Conservation (phyloP, 2,888 invertebrate species). For the Aelia acuminata region DNA sequence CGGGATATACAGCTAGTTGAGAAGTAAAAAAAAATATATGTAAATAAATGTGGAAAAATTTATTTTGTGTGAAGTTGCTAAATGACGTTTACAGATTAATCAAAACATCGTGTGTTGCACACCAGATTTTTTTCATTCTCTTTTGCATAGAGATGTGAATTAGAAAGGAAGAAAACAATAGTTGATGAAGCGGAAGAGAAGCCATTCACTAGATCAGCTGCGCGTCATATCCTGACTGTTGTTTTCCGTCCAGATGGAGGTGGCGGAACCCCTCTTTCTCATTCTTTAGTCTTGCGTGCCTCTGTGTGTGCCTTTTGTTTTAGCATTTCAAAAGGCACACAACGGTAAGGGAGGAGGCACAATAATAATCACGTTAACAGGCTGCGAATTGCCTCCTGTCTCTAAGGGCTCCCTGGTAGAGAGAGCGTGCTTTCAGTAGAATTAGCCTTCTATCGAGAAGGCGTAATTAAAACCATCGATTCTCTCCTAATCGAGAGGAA, state of each 20-base stretch:
- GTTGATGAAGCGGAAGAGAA: neutral
- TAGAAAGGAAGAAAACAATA: neutral
- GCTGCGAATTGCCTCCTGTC: constrained; percentile 22
- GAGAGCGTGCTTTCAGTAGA: constrained; percentile 6
- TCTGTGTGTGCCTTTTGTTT: constrained; percentile 1
- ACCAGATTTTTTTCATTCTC: neutral
- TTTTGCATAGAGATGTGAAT: neutral
- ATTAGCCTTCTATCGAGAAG: neutral
- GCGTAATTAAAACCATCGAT: constrained; percentile 1
- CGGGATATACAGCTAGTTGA: too few species aligned
- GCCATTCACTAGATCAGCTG: neutral
- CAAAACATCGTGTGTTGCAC: neutral
- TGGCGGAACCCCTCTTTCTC: neutral
- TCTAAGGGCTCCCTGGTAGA: neutral
- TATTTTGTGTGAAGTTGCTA: too few species aligned
- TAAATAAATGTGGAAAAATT: too few species aligned
- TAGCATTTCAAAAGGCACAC: constrained; percentile 15
- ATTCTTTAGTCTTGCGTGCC: neutral
- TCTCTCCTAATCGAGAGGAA: neutral
- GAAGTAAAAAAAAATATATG: too few species aligned
- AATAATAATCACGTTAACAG: constrained; percentile 36
- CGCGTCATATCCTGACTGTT: neutral
- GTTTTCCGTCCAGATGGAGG: neutral
- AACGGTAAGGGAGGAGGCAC: neutral
- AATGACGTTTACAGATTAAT: too few species aligned